Evolutionary conservation across 2,113 vertebrate species (phyloP), one percentile per base, ranked within the genome.

Genomic region (Connochaetes taurinus): DNA sequence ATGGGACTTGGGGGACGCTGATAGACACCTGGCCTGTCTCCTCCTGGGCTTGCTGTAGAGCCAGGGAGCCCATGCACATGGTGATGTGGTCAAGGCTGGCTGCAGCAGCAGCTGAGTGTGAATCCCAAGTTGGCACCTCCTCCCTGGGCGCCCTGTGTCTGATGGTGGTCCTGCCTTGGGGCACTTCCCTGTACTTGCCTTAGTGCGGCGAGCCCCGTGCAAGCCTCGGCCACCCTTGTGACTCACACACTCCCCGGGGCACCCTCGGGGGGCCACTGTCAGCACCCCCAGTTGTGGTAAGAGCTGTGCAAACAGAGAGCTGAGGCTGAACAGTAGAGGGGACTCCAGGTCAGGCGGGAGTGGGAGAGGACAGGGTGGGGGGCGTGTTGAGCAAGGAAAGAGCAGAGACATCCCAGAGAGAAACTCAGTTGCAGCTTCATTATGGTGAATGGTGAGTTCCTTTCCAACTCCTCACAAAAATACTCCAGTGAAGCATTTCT

Each of bases 181-280:
- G 15, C 27, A 17, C 45, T 50, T 23, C 16, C 45, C 76, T 50
- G 76, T 47, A 33, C 76, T 50, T 80, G 16, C 45, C 45, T 11
- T 29, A 33, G 29, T 2, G 0, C 9, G 16, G 29, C 1, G 16
- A 36, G 67, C 19, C 1, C n/a, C 9, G 1, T 40, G n/a, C n/a
- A 36, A 71, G 9, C 10, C n/a, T 10, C 2, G 1, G n/a, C 67
- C 2, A 2, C n/a, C n/a, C 64, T 36, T 2, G 1, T 71, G 64
- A 71, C 36, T 71, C n/a, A 36, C 19, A 23, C n/a, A 36, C n/a
- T 36, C 64, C 64, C n/a, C 0, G 0, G 19, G n/a, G 67, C n/a
- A 71, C 67, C 67, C 62, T 64, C 19, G 0, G 9, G 60, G n/a
- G n/a, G n/a, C 67, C 52, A 5, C 50, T 17, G 27, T 16, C 74